Percentiles rank a stretch among this genome's conserved stretches.
phyloP scores from a whole-genome alignment of 92 coral and sea anemone species.

The Actinernus sp. region DNA sequence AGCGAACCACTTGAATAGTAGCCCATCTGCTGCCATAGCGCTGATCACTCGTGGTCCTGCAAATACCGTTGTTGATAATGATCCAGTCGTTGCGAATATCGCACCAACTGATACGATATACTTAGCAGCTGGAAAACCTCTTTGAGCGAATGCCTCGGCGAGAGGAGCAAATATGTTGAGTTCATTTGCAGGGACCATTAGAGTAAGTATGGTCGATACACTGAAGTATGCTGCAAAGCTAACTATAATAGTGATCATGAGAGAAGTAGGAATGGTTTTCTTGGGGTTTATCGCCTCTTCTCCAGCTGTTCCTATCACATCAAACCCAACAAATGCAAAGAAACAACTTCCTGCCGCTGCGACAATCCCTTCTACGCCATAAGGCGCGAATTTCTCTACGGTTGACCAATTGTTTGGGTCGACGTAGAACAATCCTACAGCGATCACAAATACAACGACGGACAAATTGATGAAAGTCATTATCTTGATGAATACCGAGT shows the following conservation, averaged over 20 bases:
- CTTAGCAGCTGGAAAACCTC: constrained; percentile 65
- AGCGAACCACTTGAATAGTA: constrained; percentile 54
- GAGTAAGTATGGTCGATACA: constrained; percentile 68
- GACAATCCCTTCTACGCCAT: constrained; percentile 76
- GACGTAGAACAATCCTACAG: constrained; percentile 52
- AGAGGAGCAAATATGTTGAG: constrained; percentile 72
- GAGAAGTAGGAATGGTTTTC: constrained; percentile 72
- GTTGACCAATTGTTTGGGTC: constrained; percentile 76
- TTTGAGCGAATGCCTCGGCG: constrained; percentile 75
- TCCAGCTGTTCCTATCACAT: constrained; percentile 78
- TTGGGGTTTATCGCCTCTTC: constrained; percentile 85
- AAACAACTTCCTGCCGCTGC: constrained; percentile 80
- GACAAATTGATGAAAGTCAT: constrained; percentile 68
- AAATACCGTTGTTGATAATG: constrained; percentile 54
- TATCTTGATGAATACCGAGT: constrained; percentile 53
- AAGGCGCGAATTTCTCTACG: constrained; percentile 68
- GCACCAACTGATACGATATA: constrained; percentile 81
- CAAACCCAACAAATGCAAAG: constrained; percentile 83
- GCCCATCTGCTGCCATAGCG: constrained; percentile 87
- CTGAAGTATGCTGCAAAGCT: constrained; percentile 70
- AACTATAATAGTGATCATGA: constrained; percentile 45
- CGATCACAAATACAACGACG: constrained; percentile 55
- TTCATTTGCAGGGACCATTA: constrained; percentile 71
- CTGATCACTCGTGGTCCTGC: constrained; percentile 70
- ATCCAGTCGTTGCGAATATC: constrained; percentile 65